Evolutionary conservation across 2,888 invertebrate genomes (phyloP), one percentile per base, ranked within the genome.

Genomic region (Eupithecia abbreviata): DNA sequence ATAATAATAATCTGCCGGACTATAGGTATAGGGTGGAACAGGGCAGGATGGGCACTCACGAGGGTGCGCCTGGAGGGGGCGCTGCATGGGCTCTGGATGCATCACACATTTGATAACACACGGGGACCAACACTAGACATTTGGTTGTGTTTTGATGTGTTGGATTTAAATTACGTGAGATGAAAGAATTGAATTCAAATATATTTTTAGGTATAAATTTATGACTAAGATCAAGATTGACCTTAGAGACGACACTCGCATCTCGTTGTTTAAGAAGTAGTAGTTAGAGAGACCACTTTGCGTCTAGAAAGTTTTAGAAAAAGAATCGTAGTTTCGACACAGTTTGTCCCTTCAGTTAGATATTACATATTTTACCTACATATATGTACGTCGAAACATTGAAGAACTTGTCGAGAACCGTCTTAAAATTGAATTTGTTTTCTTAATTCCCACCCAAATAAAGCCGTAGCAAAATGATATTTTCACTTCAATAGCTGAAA

Each of bases 81-180:
- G 74, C 72, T 81, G 83, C 84, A 83, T 70, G 81, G 84, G 83
- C 82, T 82, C 80, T 77, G 81, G 80, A 82, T 83, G 82, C 83
- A 80, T 82, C 82, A 77, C 77, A 76, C 69, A 77, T 67, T 77
- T 76, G 74, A 76, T 74, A 74, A n/a, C 51, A 49, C 75, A 55
- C 66, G 71, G 72, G 67, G 72, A 76, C 69, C 72, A 74, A 45
- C 70, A 73, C 75, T 75, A 72, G 72, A 71, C 77, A 75, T 77
- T 71, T 74, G 51, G 4, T 68, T 49, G 18, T 58, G 18, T 18
- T 58, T 18, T n/a, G 55, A n/a, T 58, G 55, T 58, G 55, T n/a
- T 58, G 55, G 18, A 18, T 58, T 18, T 58, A n/a, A 51, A 58
- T 58, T 3, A n/a, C n/a, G 9, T 58, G 55, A 9, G n/a, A 58